Conservation (phyloP, 2,113 vertebrate genomes). For the Apteryx mantelli region DNA sequence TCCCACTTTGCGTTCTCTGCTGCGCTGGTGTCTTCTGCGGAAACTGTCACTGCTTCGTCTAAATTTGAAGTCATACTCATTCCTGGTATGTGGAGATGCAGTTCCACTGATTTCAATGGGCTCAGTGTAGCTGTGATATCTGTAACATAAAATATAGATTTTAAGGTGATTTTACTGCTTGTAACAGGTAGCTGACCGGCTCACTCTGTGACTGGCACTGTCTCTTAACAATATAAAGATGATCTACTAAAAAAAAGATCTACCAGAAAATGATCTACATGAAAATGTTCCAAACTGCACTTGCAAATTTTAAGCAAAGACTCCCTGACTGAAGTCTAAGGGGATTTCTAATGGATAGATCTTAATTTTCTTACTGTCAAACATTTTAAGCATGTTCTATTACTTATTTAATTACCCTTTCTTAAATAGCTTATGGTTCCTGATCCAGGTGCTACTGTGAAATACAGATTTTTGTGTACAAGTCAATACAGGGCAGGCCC, state of each 20-base stretch:
- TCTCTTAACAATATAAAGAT: background rate
- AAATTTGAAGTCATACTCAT: conserved; percentile 17
- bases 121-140: conserved; percentile 19
- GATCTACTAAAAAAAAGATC: background rate
- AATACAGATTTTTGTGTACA: background rate
- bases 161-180: background rate
- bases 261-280: background rate
- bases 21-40: conserved; percentile 6
- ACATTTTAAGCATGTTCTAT: background rate
- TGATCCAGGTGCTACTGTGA: background rate
- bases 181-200: background rate
- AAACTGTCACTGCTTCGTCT: conserved; percentile 25
- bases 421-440: background rate
- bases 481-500: background rate
- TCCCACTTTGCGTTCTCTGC: conserved; percentile 35
- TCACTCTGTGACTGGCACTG: background rate
- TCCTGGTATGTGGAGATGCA: conserved; percentile 47
- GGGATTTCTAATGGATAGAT: background rate
- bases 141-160: conserved; percentile 11
- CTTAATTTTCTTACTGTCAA: background rate
- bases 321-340: background rate
- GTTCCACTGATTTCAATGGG: conserved; percentile 38
- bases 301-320: background rate
- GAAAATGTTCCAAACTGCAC: background rate
- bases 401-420: background rate